A percentile compares a stretch with the other conserved stretches of the same genome.
Evolutionary conservation across 1,140 invertebrate species (phyloP).

Genomic region (Pectinophora gossypiella): DNA sequence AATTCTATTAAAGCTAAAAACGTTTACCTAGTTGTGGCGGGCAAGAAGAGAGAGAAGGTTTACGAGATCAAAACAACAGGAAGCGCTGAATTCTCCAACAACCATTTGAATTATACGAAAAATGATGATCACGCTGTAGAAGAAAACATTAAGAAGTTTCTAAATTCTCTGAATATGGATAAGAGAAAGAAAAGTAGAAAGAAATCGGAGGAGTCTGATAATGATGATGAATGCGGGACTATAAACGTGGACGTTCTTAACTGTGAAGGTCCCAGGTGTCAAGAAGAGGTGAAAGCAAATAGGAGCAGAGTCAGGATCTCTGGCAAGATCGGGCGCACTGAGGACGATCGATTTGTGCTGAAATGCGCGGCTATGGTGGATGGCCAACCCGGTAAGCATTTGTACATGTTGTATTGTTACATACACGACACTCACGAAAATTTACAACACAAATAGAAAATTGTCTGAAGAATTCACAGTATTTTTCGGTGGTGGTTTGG

Average conservation of each 20-base stretch:
- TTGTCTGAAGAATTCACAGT: too few species aligned
- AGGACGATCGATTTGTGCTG: constrained; percentile 45
- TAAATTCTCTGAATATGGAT: constrained; percentile 46
- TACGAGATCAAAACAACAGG: constrained; percentile 39
- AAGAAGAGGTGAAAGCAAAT: background rate
- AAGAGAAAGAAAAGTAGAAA: constrained; percentile 32
- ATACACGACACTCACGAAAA: too few species aligned
- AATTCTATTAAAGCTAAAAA: constrained; percentile 30
- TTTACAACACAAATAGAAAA: too few species aligned
- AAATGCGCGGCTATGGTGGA: constrained; percentile 49
- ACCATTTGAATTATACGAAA: constrained; percentile 14
- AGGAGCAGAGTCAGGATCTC: constrained; percentile 42
- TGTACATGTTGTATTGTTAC: background rate
- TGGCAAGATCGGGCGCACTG: constrained; percentile 40
- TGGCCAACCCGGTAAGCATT: constrained; percentile 44
- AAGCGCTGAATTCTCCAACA: constrained; percentile 12
- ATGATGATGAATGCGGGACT: background rate
- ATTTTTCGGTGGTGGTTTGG: too few species aligned
- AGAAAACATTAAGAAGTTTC: constrained; percentile 29
- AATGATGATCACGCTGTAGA: constrained; percentile 28
- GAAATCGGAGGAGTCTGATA: constrained; percentile 4
- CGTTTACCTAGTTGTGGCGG: constrained; percentile 24
- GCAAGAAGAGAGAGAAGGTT: constrained; percentile 31
- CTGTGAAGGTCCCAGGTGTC: background rate
- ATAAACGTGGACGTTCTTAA: background rate